phyloP scores from a whole-genome alignment of 1,140 invertebrate genomes.

The Hylyphantes graminicola region DNA sequence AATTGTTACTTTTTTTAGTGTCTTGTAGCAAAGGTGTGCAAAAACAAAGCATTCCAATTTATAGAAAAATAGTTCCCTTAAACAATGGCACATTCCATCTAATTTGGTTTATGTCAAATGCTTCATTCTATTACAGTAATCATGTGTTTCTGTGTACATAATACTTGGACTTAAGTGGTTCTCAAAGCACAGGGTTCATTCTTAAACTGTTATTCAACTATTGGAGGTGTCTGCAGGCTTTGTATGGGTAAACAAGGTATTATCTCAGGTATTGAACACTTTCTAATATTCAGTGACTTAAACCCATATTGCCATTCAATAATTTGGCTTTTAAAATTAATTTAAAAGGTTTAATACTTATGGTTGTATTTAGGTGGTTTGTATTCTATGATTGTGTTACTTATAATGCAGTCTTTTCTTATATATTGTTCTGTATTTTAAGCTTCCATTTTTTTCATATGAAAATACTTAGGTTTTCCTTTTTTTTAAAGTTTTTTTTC shows the following conservation, averaged over 20 bases:
- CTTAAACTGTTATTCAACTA: not conserved
- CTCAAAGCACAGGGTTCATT: slow-evolving; percentile 41
- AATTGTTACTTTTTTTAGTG: slow-evolving; percentile 42
- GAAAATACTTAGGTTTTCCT: too few relatives aligned
- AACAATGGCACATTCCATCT: slow-evolving; percentile 60
- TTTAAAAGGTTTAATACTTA: too few relatives aligned
- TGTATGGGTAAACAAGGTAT: not conserved
- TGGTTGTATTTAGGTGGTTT: too few relatives aligned
- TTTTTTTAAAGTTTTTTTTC: too few relatives aligned
- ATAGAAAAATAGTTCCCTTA: slow-evolving; percentile 49
- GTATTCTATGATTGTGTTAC: too few relatives aligned
- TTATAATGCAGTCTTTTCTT: too few relatives aligned
- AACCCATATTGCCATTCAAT: too few relatives aligned
- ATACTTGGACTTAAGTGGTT: slow-evolving; percentile 37
- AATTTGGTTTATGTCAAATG: slow-evolving; percentile 52
- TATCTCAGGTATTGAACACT: slow-evolving; percentile 50
- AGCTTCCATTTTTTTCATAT: too few relatives aligned
- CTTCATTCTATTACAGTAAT: slow-evolving; percentile 45
- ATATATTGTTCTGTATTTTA: too few relatives aligned
- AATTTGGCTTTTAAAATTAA: too few relatives aligned
- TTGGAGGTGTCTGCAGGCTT: too few relatives aligned
- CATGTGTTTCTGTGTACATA: slow-evolving; percentile 47
- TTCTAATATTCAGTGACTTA: not conserved
- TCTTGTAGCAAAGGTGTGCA: slow-evolving; percentile 22
- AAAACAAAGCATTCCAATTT: slow-evolving; percentile 48